A percentile compares a stretch with the other conserved stretches of the same genome.
Conservation (phyloP, 2,113 vertebrate genomes). For the Corvus cornix region DNA sequence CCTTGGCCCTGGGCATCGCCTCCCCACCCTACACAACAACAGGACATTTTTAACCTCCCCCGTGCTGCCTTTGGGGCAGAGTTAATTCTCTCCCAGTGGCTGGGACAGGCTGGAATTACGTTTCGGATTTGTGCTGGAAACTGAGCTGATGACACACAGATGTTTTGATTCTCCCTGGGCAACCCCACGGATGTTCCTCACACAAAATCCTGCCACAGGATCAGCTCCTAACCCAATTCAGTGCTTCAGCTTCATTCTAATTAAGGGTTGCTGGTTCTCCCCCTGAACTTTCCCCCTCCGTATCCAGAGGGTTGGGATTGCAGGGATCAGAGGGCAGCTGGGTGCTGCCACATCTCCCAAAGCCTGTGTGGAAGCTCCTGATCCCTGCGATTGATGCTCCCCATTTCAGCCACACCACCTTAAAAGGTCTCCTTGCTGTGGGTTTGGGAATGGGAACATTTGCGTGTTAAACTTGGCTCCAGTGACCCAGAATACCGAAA, state of each 20-base stretch:
- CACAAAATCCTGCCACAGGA: background rate
- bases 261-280: background rate
- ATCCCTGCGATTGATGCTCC: background rate
- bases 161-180: background rate
- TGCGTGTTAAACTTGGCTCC: constrained; percentile 11
- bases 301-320: background rate
- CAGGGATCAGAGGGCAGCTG: background rate
- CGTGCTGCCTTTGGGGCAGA: background rate
- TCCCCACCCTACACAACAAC: accelerated
- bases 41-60: accelerated
- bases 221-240: background rate
- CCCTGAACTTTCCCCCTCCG: accelerated
- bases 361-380: background rate
- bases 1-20: background rate
- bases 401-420: background rate
- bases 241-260: background rate
- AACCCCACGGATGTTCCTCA: background rate
- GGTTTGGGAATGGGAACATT: constrained; percentile 23
- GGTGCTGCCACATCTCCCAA: background rate
- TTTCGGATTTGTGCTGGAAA: background rate
- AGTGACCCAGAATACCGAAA: constrained; percentile 31
- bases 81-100: accelerated
- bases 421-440: background rate
- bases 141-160: background rate
- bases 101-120: background rate